phyloP scores from a whole-genome alignment of 1,140 invertebrate species.

The Eubasilissa regina region DNA sequence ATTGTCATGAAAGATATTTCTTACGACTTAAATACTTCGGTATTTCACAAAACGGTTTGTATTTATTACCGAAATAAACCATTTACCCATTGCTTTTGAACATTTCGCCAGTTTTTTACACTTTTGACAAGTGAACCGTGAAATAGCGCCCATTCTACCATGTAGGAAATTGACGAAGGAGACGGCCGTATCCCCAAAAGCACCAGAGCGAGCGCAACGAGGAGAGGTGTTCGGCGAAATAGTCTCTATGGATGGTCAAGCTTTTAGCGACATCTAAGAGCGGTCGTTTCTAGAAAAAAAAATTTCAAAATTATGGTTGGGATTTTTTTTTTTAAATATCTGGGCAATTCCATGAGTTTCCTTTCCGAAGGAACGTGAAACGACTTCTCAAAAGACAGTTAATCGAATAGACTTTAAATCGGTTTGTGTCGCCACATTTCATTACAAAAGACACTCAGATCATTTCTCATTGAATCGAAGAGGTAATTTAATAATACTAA shows the following conservation, averaged over 20 bases:
- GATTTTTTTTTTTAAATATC: not conserved
- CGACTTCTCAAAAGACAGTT: not conserved
- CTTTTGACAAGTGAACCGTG: constrained; percentile 43
- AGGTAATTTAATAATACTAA: too few species aligned
- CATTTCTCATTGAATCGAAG: not conserved
- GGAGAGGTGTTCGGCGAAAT: constrained; percentile 1
- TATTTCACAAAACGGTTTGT: constrained; percentile 19
- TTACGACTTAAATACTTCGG: not conserved
- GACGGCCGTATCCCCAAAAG: not conserved
- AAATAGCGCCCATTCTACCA: constrained; percentile 39
- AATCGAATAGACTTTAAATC: constrained; percentile 3
- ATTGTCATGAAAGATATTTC: too few species aligned
- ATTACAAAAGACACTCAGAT: not conserved
- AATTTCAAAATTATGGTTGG: not conserved
- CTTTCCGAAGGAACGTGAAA: not conserved
- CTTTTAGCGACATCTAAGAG: constrained; percentile 38
- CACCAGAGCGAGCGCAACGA: not conserved
- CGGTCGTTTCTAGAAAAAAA: constrained; percentile 23
- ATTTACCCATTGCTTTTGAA: constrained; percentile 39
- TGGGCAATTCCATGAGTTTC: not conserved
- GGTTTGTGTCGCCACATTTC: not conserved
- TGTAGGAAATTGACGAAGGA: constrained; percentile 18
- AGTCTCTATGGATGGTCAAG: constrained; percentile 15
- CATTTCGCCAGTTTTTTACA: constrained; percentile 44
- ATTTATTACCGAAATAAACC: constrained; percentile 35